Evolutionary conservation across 2,888 invertebrate genomes (phyloP).

Genomic region (Tridacna gigas): DNA sequence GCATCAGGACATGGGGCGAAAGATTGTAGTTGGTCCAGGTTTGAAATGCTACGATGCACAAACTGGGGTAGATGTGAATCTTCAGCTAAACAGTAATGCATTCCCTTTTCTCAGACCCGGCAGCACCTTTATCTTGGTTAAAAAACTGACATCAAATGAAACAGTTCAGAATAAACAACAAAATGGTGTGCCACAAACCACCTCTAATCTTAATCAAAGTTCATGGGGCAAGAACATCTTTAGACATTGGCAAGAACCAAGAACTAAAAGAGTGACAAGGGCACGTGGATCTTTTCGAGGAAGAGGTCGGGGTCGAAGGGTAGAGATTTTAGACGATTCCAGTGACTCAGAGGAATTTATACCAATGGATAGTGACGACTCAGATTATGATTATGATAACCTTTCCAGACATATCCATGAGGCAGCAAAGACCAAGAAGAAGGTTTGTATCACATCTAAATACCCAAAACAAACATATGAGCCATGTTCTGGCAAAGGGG

Average conservation of each 20-base stretch:
- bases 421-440: slow-evolving; percentile 12
- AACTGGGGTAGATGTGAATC: slow-evolving; percentile 30
- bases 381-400: slow-evolving; percentile 46
- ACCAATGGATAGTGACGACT: slow-evolving; percentile 16
- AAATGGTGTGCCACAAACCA: no score
- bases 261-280: no score
- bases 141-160: no score
- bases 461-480: no score
- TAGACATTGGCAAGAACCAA: no score
- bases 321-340: neutral
- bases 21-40: slow-evolving; percentile 28
- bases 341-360: slow-evolving; percentile 10
- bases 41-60: slow-evolving; percentile 37
- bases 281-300: no score
- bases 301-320: neutral
- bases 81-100: neutral
- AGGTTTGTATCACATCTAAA: neutral
- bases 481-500: no score
- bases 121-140: neutral
- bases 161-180: no score
- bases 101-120: neutral
- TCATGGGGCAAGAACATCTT: no score
- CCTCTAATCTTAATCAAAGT: no score
- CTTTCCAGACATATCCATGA: slow-evolving; percentile 34
- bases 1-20: neutral